phyloP scores from a whole-genome alignment of 2,888 invertebrate species.

The Tortricodes alternella region DNA sequence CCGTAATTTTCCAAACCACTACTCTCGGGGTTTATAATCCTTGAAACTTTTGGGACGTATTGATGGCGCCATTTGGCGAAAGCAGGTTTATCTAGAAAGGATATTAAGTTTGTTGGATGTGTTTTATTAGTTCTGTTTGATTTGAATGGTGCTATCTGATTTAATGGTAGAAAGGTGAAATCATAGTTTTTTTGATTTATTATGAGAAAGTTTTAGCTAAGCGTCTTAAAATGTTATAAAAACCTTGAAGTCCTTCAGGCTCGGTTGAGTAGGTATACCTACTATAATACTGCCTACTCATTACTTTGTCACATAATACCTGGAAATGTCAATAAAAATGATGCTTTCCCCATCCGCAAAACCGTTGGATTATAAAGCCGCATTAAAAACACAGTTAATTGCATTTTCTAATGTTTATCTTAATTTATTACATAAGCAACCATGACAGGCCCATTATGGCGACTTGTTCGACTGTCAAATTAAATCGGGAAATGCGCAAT shows the following conservation, averaged over 20 bases:
- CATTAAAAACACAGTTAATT: constrained; percentile 16
- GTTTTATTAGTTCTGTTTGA: not conserved
- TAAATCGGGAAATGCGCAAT: constrained; percentile 57
- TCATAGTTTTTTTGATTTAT: no score
- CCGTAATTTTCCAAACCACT: constrained; percentile 71
- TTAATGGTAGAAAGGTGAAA: no score
- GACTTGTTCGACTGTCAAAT: constrained; percentile 46
- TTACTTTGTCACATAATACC: not conserved
- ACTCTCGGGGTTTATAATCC: constrained; percentile 33
- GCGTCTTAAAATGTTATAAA: no score
- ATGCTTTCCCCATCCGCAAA: constrained; percentile 4
- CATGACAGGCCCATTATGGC: constrained; percentile 33
- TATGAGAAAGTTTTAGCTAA: no score
- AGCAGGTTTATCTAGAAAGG: not conserved
- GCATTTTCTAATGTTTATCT: constrained; percentile 29
- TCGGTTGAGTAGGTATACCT: no score
- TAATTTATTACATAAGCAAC: constrained; percentile 27
- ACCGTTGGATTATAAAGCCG: constrained; percentile 10
- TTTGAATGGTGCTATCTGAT: not conserved
- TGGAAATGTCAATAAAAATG: not conserved
- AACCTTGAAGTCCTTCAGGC: no score
- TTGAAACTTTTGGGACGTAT: constrained; percentile 23
- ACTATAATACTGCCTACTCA: no score
- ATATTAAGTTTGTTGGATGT: not conserved
- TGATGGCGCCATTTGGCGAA: constrained; percentile 7